Evolutionary conservation across 2,113 vertebrate species (phyloP), one percentile per base, ranked within the genome.

Genomic region (Microtus richardsoni): DNA sequence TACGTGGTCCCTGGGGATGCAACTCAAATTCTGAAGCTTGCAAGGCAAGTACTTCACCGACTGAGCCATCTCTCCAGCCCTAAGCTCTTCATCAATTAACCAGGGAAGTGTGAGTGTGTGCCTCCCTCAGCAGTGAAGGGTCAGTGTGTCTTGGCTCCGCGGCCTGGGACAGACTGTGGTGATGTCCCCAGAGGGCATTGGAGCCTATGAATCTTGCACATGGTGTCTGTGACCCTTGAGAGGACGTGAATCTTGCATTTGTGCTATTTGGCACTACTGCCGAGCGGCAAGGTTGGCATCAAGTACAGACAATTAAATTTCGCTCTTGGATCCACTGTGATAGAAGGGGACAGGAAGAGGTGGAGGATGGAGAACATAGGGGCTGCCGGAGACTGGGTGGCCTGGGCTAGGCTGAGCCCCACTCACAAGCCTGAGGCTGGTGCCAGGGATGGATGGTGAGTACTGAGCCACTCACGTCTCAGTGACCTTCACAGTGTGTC

Each of bases 351-450:
- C n/a, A 85, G 52, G 26, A 30, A 60, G 52, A 64, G 9, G 21
- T 5, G 36, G 36, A 12, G 21, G 74, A 1, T 36, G n/a, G 39
- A 24, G 22, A 2, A 10, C 30, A 19, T 2, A 14, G 47, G 60
- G 60, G 24, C 30, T 28, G 4, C 47, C 7, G 2, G 26, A 71
- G 49, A 21, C 26, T 52, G 52, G 24, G 80, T 33, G 30, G 49
- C 49, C 49, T 12, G 17, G 44, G n/a, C 5, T 5, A 24, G 64
- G 13, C 89, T 89, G 49, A 28, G 62, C 36, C 26, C 3, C 49
- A 12, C 12, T 9, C 1, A 14, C 0, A 0, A n/a, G 58, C 44
- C 16, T 2, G 4, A 71, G 44, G 11, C 74, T 60, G 28, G 28
- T 7, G 39, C 68, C 0, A 0, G 26, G 70, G 54, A 13, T 44